Percentiles rank a stretch among this genome's conserved stretches.
phyloP scores from a whole-genome alignment of 92 coral and sea anemone genomes.

The Hydrozoanthus gracilis region DNA sequence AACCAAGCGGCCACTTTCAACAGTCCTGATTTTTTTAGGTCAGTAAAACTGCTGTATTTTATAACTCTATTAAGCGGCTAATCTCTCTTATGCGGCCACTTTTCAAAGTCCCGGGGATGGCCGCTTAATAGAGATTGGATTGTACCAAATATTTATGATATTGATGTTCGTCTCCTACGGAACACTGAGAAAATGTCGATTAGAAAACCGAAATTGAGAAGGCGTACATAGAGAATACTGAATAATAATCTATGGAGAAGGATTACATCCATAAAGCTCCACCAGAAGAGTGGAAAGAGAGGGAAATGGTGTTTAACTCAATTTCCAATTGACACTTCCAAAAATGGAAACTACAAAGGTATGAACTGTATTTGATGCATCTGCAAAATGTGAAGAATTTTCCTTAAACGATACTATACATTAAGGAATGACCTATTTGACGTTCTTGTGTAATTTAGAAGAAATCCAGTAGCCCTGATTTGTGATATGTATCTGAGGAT shows the following conservation, averaged over 20 bases:
- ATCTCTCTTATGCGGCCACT: no score
- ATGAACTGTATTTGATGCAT: constrained; percentile 66
- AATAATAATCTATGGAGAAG: constrained; percentile 29
- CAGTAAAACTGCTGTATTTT: no score
- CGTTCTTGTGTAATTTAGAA: no score
- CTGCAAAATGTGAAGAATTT: background rate
- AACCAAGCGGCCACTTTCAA: no score
- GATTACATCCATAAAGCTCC: constrained; percentile 44
- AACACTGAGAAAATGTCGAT: background rate
- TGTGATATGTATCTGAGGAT: no score
- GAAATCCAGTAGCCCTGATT: no score
- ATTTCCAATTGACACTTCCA: constrained; percentile 51
- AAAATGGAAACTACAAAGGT: constrained; percentile 63
- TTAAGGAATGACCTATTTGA: no score
- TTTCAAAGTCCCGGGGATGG: no score
- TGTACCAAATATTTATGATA: constrained; percentile 33
- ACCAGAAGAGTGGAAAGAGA: background rate
- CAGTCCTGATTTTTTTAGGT: no score
- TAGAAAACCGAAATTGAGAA: constrained; percentile 7
- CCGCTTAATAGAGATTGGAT: no score
- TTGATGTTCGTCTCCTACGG: constrained; percentile 3
- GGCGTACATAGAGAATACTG: constrained; percentile 15
- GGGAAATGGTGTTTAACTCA: constrained; percentile 66
- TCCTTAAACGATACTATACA: no score
- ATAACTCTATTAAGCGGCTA: no score